Percentiles rank a stretch among this genome's conserved stretches.
These are phyloP conservation scores for Heterodera schachtii DNA, from an alignment of 1,140 invertebrate species.

Conservation along the genomic window DNA sequence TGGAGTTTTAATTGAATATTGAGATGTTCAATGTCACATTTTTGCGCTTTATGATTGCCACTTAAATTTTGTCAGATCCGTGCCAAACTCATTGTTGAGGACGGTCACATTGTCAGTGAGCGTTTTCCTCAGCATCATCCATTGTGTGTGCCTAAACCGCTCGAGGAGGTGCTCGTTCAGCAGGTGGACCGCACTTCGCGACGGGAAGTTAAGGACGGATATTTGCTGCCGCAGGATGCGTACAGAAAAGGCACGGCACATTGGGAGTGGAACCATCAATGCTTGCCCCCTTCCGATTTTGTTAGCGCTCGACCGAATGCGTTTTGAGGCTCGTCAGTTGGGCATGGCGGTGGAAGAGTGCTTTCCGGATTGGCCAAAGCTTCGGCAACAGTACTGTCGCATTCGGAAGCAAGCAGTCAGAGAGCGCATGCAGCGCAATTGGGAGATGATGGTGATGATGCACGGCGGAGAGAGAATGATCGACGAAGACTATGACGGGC, in stretches of 20 bases:
- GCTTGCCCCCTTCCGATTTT: not conserved
- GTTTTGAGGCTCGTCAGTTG: slow-evolving; percentile 32
- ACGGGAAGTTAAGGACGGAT: slow-evolving; percentile 53
- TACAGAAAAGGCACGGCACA: slow-evolving; percentile 39
- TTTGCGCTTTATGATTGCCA: too few relatives aligned
- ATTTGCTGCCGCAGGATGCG: slow-evolving; percentile 45
- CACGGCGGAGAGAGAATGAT: not conserved
- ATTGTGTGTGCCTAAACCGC: slow-evolving; percentile 40
- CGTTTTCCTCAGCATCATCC: slow-evolving; percentile 53
- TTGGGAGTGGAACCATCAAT: not conserved
- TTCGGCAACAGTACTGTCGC: slow-evolving; percentile 52
- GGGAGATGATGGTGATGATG: slow-evolving; percentile 24
- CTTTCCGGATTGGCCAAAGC: slow-evolving; percentile 50
- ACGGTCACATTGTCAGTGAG: slow-evolving; percentile 43
- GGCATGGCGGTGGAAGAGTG: slow-evolving; percentile 38
- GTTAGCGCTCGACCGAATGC: slow-evolving; percentile 10
- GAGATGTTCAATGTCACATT: too few relatives aligned
- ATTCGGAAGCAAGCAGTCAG: slow-evolving; percentile 43
- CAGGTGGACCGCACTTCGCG: slow-evolving; percentile 49
- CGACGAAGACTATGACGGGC: not conserved
- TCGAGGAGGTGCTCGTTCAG: slow-evolving; percentile 50
- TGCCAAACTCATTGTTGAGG: slow-evolving; percentile 48
- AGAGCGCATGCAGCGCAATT: slow-evolving; percentile 9
- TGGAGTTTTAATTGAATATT: too few relatives aligned
- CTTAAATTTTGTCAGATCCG: slow-evolving; percentile 30